phyloP scores from a whole-genome alignment of 2,797 vertebrate species.

The Aphelocoma californica region DNA sequence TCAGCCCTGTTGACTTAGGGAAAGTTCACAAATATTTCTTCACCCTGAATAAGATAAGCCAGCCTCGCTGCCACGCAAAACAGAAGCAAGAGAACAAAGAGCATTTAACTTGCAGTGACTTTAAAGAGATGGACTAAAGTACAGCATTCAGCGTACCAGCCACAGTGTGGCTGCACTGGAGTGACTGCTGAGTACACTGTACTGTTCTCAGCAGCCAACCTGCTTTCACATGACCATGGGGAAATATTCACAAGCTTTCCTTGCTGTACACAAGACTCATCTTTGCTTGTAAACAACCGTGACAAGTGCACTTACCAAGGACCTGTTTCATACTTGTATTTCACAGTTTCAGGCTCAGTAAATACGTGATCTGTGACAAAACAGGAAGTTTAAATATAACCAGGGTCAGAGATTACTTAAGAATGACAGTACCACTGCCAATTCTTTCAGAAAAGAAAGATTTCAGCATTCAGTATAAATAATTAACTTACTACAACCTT shows the following conservation, averaged over 20 bases:
- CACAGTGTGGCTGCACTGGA: not conserved
- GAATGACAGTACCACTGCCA: not conserved
- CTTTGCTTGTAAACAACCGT: not conserved
- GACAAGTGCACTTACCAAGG: conserved; percentile 84
- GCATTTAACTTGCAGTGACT: not conserved
- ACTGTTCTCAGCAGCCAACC: not conserved
- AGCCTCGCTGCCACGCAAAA: not conserved
- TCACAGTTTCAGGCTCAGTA: conserved; percentile 85
- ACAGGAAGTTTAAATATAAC: not conserved
- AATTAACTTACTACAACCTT: conserved; percentile 84
- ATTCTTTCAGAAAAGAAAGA: not conserved
- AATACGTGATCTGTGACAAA: conserved; percentile 82
- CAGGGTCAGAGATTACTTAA: not conserved
- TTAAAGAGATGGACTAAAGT: not conserved
- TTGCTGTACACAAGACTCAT: not conserved
- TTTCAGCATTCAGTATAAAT: not conserved
- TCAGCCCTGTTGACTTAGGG: conserved; percentile 4
- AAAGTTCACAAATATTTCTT: conserved; percentile 65
- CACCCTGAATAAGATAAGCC: conserved; percentile 17
- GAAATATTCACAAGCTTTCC: not conserved
- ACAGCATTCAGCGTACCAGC: not conserved
- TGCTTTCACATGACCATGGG: not conserved
- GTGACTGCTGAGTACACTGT: not conserved
- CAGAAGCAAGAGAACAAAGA: conserved; percentile 39
- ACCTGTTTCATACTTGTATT: conserved; percentile 94